These are phyloP conservation scores for Cheilinus undulatus DNA, from an alignment of 2,113 vertebrate genomes.

Conservation along the genomic window DNA sequence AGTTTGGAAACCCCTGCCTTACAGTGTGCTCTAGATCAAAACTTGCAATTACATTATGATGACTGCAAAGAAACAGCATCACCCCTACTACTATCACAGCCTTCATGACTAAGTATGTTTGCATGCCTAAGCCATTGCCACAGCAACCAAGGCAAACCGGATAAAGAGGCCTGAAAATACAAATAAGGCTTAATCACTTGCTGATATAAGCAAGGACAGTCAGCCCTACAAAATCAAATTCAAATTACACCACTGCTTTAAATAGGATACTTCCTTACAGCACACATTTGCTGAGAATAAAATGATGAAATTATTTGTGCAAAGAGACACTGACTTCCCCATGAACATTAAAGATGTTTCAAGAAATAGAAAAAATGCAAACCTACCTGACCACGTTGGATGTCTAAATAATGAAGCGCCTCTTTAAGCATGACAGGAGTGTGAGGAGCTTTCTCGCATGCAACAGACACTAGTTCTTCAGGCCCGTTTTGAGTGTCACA, in stretches of 20 bases:
- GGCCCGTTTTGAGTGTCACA: slow-evolving; percentile 15
- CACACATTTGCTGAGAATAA: not conserved
- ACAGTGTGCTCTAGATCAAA: not conserved
- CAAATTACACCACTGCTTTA: slow-evolving; percentile 1
- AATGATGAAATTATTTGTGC: slow-evolving; percentile 7
- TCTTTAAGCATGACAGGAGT: slow-evolving; percentile 78
- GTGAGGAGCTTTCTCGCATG: slow-evolving; percentile 60
- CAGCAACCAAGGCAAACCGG: slow-evolving; percentile 35
- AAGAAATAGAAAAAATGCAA: slow-evolving; percentile 19
- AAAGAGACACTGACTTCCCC: not conserved
- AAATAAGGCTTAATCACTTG: slow-evolving; percentile 56
- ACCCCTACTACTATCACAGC: not conserved
- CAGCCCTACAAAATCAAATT: slow-evolving; percentile 31
- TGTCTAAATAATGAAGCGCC: slow-evolving; percentile 74
- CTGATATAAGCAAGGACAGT: slow-evolving; percentile 39
- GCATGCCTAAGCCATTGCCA: slow-evolving; percentile 56
- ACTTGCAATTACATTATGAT: not conserved
- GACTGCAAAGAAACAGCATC: not conserved
- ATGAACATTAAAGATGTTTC: slow-evolving; percentile 1
- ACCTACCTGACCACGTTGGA: slow-evolving; percentile 74
- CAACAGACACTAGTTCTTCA: slow-evolving; percentile 28
- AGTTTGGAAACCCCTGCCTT: too few species aligned
- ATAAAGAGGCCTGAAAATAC: slow-evolving; percentile 52
- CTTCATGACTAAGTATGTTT: slow-evolving; percentile 28
- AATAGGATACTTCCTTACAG: not conserved